These are phyloP conservation scores for Botia kubotai DNA, from an alignment of 2,797 vertebrate genomes.

Conservation along the genomic window DNA sequence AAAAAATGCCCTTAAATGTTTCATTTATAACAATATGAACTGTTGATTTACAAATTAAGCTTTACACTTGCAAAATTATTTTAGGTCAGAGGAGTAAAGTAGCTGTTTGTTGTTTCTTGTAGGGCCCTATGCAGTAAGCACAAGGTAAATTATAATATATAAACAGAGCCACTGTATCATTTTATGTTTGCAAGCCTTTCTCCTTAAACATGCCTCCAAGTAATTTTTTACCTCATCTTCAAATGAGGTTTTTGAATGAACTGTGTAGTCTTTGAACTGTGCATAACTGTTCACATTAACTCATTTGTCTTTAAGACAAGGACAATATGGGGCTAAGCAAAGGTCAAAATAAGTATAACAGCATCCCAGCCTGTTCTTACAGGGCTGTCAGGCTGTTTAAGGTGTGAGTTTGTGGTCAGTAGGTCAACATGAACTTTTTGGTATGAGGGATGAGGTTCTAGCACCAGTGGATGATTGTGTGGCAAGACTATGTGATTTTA, in stretches of 20 bases:
- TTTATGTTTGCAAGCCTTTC: background rate
- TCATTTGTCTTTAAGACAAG: slow-evolving; percentile 38
- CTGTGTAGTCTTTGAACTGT: slow-evolving; percentile 12
- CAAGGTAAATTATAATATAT: background rate
- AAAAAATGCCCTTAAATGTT: background rate
- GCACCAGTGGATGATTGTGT: background rate
- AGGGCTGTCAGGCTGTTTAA: slow-evolving; percentile 52
- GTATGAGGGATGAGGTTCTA: background rate
- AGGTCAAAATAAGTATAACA: slow-evolving; percentile 43
- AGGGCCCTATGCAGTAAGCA: background rate
- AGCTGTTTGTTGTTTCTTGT: background rate
- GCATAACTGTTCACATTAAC: slow-evolving; percentile 14
- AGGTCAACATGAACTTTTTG: slow-evolving; percentile 34
- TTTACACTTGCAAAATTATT: background rate
- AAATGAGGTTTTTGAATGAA: slow-evolving; percentile 27
- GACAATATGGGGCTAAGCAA: slow-evolving; percentile 27
- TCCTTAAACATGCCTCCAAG: background rate
- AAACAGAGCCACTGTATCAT: background rate
- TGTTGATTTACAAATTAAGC: background rate
- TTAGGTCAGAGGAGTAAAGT: background rate
- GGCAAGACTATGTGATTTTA: slow-evolving; percentile 16
- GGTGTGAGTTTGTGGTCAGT: slow-evolving; percentile 48
- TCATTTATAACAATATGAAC: background rate
- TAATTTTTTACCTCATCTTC: background rate
- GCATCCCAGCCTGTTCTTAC: slow-evolving; percentile 31